Evolutionary conservation across 2,113 vertebrate species (phyloP).

Genomic region (Empidonax alnorum): DNA sequence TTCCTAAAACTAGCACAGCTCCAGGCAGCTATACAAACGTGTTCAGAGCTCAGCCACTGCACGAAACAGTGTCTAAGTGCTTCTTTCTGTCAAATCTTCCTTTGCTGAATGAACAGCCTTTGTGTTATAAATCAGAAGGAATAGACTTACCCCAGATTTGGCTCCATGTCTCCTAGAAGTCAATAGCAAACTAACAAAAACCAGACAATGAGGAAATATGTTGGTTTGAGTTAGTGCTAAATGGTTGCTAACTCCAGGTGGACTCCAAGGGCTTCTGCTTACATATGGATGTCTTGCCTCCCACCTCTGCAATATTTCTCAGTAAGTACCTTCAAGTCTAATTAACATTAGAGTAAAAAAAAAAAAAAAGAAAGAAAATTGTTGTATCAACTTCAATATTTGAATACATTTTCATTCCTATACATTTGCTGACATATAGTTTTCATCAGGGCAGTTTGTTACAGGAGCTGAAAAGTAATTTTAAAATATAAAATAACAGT

Average conservation of each 20-base stretch:
- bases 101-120: background rate
- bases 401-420: background rate
- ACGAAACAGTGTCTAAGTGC: background rate
- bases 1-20: background rate
- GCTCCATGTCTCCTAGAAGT: background rate
- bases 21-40: background rate
- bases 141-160: background rate
- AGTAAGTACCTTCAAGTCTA: background rate
- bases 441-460: background rate
- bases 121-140: background rate
- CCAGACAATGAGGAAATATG: background rate
- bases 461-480: background rate
- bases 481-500: background rate
- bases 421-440: accelerated
- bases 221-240: background rate
- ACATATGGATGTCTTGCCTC: background rate
- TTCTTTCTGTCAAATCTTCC: background rate
- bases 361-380: background rate
- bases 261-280: background rate
- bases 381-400: background rate
- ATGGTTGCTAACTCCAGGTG: background rate
- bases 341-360: background rate
- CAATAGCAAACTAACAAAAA: background rate
- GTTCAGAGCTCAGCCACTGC: background rate
- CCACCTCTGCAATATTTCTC: background rate